These are phyloP conservation scores for Marronus borbonicus DNA, from an alignment of 2,888 invertebrate genomes.

Conservation along the genomic window DNA sequence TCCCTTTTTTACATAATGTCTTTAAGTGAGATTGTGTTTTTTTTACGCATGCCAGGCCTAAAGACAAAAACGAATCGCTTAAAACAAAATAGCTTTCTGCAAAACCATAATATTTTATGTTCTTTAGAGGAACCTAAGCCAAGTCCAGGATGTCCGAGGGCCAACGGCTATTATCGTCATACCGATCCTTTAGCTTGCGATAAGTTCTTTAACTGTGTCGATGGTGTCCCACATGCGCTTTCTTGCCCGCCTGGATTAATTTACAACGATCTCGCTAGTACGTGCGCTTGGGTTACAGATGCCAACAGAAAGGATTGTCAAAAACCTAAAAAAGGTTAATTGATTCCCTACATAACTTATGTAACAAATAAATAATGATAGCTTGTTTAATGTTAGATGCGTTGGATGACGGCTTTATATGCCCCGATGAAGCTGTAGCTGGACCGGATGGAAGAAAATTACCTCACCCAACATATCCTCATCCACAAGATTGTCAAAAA, in stretches of 20 bases:
- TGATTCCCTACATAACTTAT: slow-evolving; percentile 33
- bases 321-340: slow-evolving; percentile 71
- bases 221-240: slow-evolving; percentile 78
- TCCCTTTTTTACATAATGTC: too few relatives aligned
- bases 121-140: slow-evolving; percentile 81
- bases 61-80: too few relatives aligned
- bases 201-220: slow-evolving; percentile 85
- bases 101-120: too few relatives aligned
- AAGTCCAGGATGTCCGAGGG: slow-evolving; percentile 81
- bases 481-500: slow-evolving; percentile 86
- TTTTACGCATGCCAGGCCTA: too few relatives aligned
- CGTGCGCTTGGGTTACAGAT: slow-evolving; percentile 83
- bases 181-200: slow-evolving; percentile 83
- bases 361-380: too few relatives aligned
- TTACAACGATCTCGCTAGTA: slow-evolving; percentile 82
- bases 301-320: slow-evolving; percentile 74
- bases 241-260: slow-evolving; percentile 84
- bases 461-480: slow-evolving; percentile 85
- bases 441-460: slow-evolving; percentile 80
- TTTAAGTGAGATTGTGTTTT: too few relatives aligned
- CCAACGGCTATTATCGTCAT: slow-evolving; percentile 85
- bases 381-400: slow-evolving; percentile 70
- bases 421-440: slow-evolving; percentile 79
- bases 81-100: too few relatives aligned
- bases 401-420: slow-evolving; percentile 84